Evolutionary conservation across 2,113 vertebrate species (phyloP), one percentile per base, ranked within the genome.

Genomic region (Paradoxurus hermaphroditus): DNA sequence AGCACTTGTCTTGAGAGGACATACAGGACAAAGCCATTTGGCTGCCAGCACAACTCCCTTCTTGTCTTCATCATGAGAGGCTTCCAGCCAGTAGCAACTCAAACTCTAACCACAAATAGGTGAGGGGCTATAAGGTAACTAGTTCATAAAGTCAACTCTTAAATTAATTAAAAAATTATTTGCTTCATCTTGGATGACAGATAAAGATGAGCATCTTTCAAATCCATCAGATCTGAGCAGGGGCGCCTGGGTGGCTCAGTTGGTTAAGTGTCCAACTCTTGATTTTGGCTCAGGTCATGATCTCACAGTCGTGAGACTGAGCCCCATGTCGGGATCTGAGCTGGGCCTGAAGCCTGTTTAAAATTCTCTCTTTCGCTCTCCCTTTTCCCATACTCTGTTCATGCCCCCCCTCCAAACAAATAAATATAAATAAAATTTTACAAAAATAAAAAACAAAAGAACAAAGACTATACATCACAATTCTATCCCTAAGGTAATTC

Each of bases 141-240:
- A 91, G 86, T 63, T 96, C 29, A 94, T 70, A 95, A 91, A 96
- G n/a, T 67, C 23, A 78, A 23, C 9, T 78, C 79, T 94, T 75
- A 79, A 65, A 46, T 56, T 84, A 86, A 91, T 70, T 86, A n/a
- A 65, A 87, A 49, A 23, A 94, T 86, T 53, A 79, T 51, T 63
- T 83, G 39, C 19, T 79, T 79, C 31, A 85, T 77, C 27, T 49
- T 92, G 27, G 36, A 59, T 67, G 93, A 86, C 27, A 94, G 21
- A 83, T 90, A 81, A 73, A 90, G 25, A 93, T 68, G 44, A 90
- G 4, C 11, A 86, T 90, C 44, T 84, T 59, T 70, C 13, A 65
- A 91, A 89, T 67, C 7, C 19, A 82, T 86, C 25, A 93, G 44
- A 75, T 85, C 4, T 65, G 25, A 94, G 14, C 31, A 72, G 56